phyloP scores from a whole-genome alignment of 2,888 invertebrate genomes.

The Euphydryas editha region DNA sequence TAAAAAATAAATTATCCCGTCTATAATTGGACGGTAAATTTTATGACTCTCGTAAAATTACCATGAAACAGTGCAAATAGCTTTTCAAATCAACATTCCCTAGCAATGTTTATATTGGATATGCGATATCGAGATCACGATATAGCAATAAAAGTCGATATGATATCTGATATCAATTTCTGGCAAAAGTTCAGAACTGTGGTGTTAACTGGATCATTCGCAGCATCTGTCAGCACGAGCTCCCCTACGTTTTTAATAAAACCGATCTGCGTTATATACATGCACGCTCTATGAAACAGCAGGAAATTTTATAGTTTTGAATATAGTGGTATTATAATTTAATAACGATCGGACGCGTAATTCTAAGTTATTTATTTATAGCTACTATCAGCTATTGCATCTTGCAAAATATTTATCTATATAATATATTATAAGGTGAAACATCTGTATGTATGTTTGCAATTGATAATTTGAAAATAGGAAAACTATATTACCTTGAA shows the following conservation, averaged over 20 bases:
- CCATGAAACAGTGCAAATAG: constrained; percentile 62
- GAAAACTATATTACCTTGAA: too few species aligned
- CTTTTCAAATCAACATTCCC: constrained; percentile 60
- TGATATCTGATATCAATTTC: constrained; percentile 53
- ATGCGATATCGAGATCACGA: constrained; percentile 8
- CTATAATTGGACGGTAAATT: constrained; percentile 70
- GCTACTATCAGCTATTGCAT: not conserved
- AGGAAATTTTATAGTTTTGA: constrained; percentile 19
- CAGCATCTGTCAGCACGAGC: constrained; percentile 66
- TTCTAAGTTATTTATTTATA: not conserved
- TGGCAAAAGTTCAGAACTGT: constrained; percentile 72
- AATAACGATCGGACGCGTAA: not conserved
- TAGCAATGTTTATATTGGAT: constrained; percentile 38
- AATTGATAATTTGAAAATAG: too few species aligned
- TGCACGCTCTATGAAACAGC: constrained; percentile 27
- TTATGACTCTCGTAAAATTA: constrained; percentile 68
- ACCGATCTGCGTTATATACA: constrained; percentile 41
- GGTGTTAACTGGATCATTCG: constrained; percentile 68
- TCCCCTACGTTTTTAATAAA: constrained; percentile 68
- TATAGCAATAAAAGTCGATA: constrained; percentile 65
- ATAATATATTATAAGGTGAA: too few species aligned
- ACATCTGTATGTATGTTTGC: too few species aligned
- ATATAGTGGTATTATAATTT: constrained; percentile 10
- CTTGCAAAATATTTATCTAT: not conserved
- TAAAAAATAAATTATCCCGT: constrained; percentile 66